These are phyloP conservation scores for Gavia stellata DNA, from an alignment of 2,113 vertebrate genomes.

Conservation along the genomic window DNA sequence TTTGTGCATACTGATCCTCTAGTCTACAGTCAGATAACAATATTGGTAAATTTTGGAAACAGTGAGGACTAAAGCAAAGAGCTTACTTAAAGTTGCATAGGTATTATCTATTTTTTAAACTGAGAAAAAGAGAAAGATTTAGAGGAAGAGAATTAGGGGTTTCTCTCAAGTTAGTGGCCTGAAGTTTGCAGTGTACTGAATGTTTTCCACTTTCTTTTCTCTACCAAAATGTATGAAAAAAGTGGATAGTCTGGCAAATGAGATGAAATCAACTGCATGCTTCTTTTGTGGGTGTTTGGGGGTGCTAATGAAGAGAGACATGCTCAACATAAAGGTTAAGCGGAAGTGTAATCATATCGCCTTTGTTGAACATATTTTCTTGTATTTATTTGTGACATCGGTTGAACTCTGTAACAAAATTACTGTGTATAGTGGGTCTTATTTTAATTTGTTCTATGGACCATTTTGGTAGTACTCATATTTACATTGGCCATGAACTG, in stretches of 20 bases:
- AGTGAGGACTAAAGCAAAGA: background rate
- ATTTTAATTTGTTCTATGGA: background rate
- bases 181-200: background rate
- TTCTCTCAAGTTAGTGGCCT: background rate
- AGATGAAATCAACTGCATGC: background rate
- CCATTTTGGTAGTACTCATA: background rate
- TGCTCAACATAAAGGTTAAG: background rate
- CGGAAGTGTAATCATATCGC: background rate
- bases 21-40: background rate
- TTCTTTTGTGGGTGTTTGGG: background rate
- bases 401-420: background rate
- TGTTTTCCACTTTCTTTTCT: background rate
- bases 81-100: background rate
- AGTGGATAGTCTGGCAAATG: background rate
- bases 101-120: background rate
- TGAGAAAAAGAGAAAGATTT: background rate
- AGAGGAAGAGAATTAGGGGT: background rate
- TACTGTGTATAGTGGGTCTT: background rate
- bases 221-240: background rate
- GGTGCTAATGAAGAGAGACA: background rate
- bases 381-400: background rate
- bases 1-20: background rate
- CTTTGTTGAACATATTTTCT: background rate
- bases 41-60: background rate
- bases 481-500: background rate